phyloP scores from a whole-genome alignment of 2,888 invertebrate species.

The Pristionchus mayeri region DNA sequence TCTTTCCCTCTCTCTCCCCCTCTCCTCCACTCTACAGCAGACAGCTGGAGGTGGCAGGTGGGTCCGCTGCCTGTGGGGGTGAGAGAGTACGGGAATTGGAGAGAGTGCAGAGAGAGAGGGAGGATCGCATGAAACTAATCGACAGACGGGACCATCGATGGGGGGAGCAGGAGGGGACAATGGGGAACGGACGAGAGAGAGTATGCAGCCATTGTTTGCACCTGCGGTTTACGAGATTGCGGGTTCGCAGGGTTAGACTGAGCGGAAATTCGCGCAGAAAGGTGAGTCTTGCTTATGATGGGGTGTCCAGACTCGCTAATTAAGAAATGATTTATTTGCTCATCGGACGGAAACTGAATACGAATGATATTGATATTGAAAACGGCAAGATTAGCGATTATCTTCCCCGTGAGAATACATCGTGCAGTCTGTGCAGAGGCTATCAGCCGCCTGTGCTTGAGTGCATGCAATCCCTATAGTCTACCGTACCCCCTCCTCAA shows the following conservation, averaged over 20 bases:
- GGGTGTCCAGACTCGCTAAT: too few relatives aligned
- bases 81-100: not conserved
- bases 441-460: not conserved
- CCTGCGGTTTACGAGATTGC: not conserved
- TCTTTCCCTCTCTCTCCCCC: not conserved
- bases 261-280: not conserved
- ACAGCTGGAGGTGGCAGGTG: conserved; percentile 20
- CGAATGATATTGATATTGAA: not conserved
- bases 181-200: not conserved
- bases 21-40: not conserved
- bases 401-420: not conserved
- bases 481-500: not conserved
- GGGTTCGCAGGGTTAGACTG: not conserved
- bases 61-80: not conserved
- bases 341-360: not conserved
- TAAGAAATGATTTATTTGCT: not conserved
- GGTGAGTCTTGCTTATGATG: too few relatives aligned
- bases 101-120: not conserved
- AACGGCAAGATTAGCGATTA: not conserved
- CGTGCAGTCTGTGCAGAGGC: not conserved
- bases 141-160: conserved; percentile 23
- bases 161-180: not conserved
- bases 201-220: not conserved
- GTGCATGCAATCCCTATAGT: not conserved
- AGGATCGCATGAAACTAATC: not conserved